Percentiles rank a stretch among this genome's conserved stretches.
These are phyloP conservation scores for Pelecanoides urinatrix DNA, from an alignment of 2,113 vertebrate species.

Conservation along the genomic window DNA sequence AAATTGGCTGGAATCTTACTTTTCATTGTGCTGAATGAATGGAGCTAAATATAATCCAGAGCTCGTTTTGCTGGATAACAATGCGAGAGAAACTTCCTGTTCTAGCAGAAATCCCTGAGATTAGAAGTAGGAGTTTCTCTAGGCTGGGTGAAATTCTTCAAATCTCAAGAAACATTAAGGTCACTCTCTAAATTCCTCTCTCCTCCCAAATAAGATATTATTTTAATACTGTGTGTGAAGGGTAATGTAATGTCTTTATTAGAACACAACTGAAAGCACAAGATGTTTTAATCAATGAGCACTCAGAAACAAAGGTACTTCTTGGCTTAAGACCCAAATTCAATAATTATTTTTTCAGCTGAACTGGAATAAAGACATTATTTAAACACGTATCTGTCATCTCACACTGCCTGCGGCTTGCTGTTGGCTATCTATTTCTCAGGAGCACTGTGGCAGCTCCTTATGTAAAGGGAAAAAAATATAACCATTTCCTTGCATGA, in stretches of 20 bases:
- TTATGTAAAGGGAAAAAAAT: background rate
- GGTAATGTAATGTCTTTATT: background rate
- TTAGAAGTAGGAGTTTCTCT: constrained; percentile 20
- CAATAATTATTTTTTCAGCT: constrained; percentile 59
- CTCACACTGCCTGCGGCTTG: constrained; percentile 5
- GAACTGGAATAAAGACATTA: constrained; percentile 47
- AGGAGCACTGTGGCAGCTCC: background rate
- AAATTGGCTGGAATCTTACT: constrained; percentile 47
- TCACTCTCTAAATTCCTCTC: constrained; percentile 1
- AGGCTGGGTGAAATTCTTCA: constrained; percentile 32
- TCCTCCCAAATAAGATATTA: background rate
- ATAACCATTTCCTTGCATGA: background rate
- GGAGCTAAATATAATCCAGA: constrained; percentile 64
- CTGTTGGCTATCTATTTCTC: constrained; percentile 16
- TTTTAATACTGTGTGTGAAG: background rate
- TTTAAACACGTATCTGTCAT: constrained; percentile 52
- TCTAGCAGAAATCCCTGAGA: constrained; percentile 19
- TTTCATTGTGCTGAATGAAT: constrained; percentile 58
- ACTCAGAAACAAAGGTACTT: constrained; percentile 38
- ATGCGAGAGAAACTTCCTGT: constrained; percentile 56
- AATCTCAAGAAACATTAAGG: constrained; percentile 21
- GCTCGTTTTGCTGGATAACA: constrained; percentile 28
- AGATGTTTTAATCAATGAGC: constrained; percentile 34
- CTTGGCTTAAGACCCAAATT: constrained; percentile 35
- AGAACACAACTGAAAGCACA: constrained; percentile 15